Base-by-base conservation (phyloP, 2,797 vertebrate genomes). In the Alauda arvensis region DNA sequence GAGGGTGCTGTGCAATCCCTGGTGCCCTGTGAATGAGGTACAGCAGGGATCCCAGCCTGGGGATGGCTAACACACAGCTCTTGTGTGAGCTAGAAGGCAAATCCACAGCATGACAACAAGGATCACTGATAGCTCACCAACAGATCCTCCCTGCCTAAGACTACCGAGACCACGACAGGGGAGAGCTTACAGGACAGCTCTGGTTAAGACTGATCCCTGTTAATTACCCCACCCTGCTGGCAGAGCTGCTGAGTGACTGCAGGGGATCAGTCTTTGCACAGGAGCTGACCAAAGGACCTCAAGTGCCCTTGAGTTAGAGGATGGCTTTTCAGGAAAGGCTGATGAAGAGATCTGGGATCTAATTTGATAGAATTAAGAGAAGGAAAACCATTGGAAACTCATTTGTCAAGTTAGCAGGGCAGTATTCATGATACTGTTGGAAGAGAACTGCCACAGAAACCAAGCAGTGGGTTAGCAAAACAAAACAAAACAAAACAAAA, bases 51-150 rank as follows among this genome's bases (percentile, higher is more conserved):
- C 10, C 40, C 0, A 4, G 52, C 7, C 23, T 3, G 1, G 9
- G 4, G 4, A 11, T 0, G 1, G 37, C 9, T 18, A 25, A 42
- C 18, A 65, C 26, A 39, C 0, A 5, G 71, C 20, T 53, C 49
- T 18, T 13, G 6, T 7, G 10, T 2, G 4, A 62, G 26, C 3
- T 14, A 31, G 11, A 46, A 57, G 29, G 21, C 12, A 33, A 46
- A 53, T 3, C 28, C 25, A 14, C 0, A 3, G 31, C 46, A 53
- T 3, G 18, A 12, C 19, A 48, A 4, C 23, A 37, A 37, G 39
- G 53, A 53, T 6, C 42, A 13, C 8, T 10, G 8, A 12, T 0
- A 40, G 48, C 7, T 12, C 57, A 62, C 9, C 18, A 9, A 5
- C 42, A 80, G n/a, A 46, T 18, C 34, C 8, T 43, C 14, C 39